Base-by-base conservation (phyloP, 2,113 vertebrate genomes). In the Tetrao urogallus region DNA sequence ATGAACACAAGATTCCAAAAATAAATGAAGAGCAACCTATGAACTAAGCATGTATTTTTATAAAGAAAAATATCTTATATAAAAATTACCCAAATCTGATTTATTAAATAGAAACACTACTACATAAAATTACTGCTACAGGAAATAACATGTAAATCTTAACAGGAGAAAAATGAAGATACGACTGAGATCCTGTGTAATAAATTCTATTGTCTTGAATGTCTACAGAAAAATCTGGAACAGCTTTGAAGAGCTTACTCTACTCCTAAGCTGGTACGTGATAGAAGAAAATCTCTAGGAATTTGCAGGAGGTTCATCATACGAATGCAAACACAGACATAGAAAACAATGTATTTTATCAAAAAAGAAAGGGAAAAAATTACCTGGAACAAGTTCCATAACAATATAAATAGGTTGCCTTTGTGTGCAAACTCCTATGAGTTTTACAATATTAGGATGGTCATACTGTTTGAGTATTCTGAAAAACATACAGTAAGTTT, bases 391-490 rank as follows among this genome's bases (percentile, higher is more conserved):
- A 74, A 99, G 98, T 90, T 99, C 99, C 99, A 99, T 99, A 95
- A 99, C 99, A 65, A 99, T 99, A 97, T 99, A 99, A 96, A 99
- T 99, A 20, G 99, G 99, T 54, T 99, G 99, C 63, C 99, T 97
- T 96, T 99, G 99, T 32, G 99, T 99, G 94, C 99, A 99, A 78
- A 99, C 99, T 56, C 99, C 99, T 93, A 99, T 99, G 94, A 99
- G 98, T 94, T 99, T 99, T 94, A 99, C 99, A 88, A 99, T 99
- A 97, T 99, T 99, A 28, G 99, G 98, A 96, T 99, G 99, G 95
- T 99, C 99, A 36, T 99, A 99, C 70, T 99, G 99, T 95, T 99
- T 99, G 81, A 99, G 98, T 97, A 99, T 99, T 98, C 99, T 99
- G 95, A 38, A 98, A 95, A 94, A 95, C 36, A 95, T 12, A 95